A percentile compares a stretch with the other conserved stretches of the same genome.
Conservation (phyloP, 2,113 vertebrate genomes). For the Physeter macrocephalus region DNA sequence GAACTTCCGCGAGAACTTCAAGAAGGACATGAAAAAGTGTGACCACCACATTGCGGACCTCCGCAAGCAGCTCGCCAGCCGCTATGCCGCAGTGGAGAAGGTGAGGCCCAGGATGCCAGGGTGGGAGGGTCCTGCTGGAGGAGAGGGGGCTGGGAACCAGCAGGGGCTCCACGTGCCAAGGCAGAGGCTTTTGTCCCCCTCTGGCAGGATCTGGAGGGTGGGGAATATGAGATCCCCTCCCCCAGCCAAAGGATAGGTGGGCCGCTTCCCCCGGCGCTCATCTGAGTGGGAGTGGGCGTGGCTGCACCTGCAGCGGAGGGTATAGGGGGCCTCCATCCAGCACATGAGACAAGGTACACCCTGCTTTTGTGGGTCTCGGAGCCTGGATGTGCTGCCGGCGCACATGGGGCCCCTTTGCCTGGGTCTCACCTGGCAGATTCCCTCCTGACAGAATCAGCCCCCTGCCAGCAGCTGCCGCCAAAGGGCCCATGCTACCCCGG, state of each 20-base stretch:
- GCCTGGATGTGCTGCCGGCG: neutral
- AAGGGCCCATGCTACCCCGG: neutral
- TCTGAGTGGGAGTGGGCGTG: neutral
- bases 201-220: accelerated
- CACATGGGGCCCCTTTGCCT: accelerated
- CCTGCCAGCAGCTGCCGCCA: accelerated
- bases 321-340: accelerated
- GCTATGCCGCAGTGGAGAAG: slow-evolving; percentile 92
- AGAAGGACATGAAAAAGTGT: slow-evolving; percentile 98
- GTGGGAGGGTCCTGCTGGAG: accelerated
- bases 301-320: neutral
- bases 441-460: neutral
- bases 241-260: neutral
- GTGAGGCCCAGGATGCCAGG: slow-evolving; percentile 69
- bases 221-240: neutral
- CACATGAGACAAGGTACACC: accelerated
- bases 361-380: neutral
- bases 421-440: neutral
- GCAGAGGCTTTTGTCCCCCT: neutral
- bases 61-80: slow-evolving; percentile 93
- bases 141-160: too few species aligned
- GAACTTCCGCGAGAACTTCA: slow-evolving; percentile 96
- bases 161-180: accelerated
- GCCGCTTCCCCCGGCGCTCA: neutral
- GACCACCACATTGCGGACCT: slow-evolving; percentile 96